These are phyloP conservation scores for Eremobia ochroleuca DNA, from an alignment of 2,888 invertebrate genomes.

Conservation along the genomic window DNA sequence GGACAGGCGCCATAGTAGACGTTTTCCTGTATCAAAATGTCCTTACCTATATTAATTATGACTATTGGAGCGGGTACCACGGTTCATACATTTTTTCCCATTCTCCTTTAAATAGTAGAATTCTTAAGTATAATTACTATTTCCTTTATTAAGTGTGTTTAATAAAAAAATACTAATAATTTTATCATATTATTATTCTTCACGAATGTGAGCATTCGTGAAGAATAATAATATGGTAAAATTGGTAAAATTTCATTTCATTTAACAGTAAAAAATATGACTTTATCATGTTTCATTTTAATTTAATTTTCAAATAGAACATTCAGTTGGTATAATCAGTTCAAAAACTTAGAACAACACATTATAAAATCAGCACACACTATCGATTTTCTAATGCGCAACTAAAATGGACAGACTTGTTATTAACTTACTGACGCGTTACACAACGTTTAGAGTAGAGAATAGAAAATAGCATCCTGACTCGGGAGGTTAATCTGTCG, in stretches of 20 bases:
- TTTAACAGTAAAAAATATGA: neutral
- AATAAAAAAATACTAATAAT: too few species aligned
- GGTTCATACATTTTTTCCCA: too few species aligned
- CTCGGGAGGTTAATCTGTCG: neutral
- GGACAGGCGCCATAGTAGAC: too few species aligned
- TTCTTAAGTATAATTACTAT: too few species aligned
- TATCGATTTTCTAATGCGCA: neutral
- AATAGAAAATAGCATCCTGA: neutral
- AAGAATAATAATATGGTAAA: too few species aligned
- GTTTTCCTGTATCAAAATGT: too few species aligned
- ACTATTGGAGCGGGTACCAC: too few species aligned
- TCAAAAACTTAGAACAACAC: neutral
- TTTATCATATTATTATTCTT: too few species aligned
- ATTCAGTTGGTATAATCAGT: neutral
- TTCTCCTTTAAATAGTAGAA: neutral
- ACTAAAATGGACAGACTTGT: neutral
- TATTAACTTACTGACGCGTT: neutral
- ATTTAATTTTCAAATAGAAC: neutral
- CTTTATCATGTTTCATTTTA: neutral
- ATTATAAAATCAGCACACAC: neutral
- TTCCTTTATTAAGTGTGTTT: neutral
- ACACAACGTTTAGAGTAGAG: too few species aligned
- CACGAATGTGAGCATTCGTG: too few species aligned
- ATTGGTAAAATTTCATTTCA: neutral
- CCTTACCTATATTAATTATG: too few species aligned